Evolutionary conservation across 2,888 invertebrate species (phyloP), one percentile per base, ranked within the genome.

Genomic region (Ectropis crepuscularia): DNA sequence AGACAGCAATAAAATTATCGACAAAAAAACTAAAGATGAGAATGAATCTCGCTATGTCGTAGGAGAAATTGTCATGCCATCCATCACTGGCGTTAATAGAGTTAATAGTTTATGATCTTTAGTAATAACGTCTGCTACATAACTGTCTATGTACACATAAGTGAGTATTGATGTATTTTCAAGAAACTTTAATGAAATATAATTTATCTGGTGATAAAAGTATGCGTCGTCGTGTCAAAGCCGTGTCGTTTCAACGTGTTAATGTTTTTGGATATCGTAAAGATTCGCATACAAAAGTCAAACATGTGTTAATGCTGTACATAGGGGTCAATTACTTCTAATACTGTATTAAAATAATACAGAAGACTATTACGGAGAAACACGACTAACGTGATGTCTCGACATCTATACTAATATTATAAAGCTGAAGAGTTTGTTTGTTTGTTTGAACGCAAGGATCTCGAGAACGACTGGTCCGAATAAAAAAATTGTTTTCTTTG

Each of bases 261-360:
- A 2, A 28, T 42, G 37, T 16, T 47, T 53, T 39, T 53, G 12
- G 48, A 53, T 50, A 53, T 53, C 37, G 41, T 61, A 41, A 50
- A 71, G 57, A 61, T 63, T 74, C 76, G 71, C 74, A 76, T 75
- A 77, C 78, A 71, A 85, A 80, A 86, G 81, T 80, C 79, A 84
- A 87, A 84, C 80, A 75, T 74, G 82, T 80, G 79, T 76, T 82
- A 77, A 77, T 70, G 79, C 79, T 82, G 79, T 84, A 83, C 80
- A 81, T 85, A 87, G 82, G 73, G 74, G 80, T 81, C 80, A 81
- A 87, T 88, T 81, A 78, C 78, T 77, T 76, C 73, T 80, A 80
- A 85, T 85, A 83, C 81, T 81, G 80, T 88, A 86, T 89, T 90
- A 89, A 85, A 84, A 85, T 88, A 89, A 89, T 89, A 89, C 85